phyloP scores from a whole-genome alignment of 1,140 invertebrate genomes.

The Leucophenga varia region DNA sequence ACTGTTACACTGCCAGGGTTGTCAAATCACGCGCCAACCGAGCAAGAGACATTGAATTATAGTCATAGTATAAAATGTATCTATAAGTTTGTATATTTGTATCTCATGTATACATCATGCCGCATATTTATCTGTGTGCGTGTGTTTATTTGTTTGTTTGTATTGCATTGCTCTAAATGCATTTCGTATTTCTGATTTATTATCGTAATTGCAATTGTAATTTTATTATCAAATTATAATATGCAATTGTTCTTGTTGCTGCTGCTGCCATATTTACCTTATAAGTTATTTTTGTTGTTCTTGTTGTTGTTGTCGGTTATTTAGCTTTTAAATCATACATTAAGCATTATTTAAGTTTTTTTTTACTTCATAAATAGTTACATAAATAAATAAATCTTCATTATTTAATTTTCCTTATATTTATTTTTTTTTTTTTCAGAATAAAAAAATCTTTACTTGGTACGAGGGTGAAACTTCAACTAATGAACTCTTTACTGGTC shows the following conservation, averaged over 20 bases:
- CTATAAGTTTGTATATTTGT: no score
- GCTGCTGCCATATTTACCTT: background rate
- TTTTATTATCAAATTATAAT: constrained; percentile 22
- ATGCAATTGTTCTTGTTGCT: constrained; percentile 4
- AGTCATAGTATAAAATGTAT: no score
- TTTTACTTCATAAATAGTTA: no score
- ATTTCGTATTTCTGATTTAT: constrained; percentile 14
- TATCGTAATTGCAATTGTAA: constrained; percentile 17
- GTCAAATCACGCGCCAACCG: background rate
- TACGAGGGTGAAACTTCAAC: constrained; percentile 72
- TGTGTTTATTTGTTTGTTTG: constrained; percentile 2
- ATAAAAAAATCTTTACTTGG: constrained; percentile 74
- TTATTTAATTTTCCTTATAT: background rate
- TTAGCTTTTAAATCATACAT: no score
- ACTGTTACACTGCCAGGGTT: constrained; percentile 17
- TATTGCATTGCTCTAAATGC: background rate
- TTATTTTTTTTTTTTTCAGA: constrained; percentile 59
- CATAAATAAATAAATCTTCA: background rate
- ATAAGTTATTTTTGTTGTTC: no score
- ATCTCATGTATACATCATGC: background rate
- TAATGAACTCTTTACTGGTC: constrained; percentile 71
- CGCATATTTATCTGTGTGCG: constrained; percentile 13
- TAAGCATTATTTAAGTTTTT: no score
- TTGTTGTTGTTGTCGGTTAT: no score
- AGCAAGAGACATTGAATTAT: no score